Evolutionary conservation across 1,140 invertebrate genomes (phyloP), one percentile per base, ranked within the genome.

Genomic region (Potamilus streckersoni): DNA sequence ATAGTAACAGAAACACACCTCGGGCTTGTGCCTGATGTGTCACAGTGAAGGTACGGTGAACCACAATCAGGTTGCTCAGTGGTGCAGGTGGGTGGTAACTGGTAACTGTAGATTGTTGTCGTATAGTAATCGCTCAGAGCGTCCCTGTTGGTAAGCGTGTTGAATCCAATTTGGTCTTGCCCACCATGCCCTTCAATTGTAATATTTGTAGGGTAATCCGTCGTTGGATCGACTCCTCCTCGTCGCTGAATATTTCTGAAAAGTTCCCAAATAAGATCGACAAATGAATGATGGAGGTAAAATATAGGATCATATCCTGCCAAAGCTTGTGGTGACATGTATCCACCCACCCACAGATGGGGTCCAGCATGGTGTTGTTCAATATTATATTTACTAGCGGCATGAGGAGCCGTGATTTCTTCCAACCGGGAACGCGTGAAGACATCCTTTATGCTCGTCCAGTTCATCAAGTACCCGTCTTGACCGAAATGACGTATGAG

Each of bases 41-140:
- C 77, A 67, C 82, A 84, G 4, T 72, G 57, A 12, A 84, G 56
- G 55, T 80, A 82, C 1, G 67, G 59, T 1, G 84, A 86, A 6
- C 83, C 84, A 73, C 86, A 87, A 58, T 73, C 76, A 14, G 86
- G 82, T 15, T 64, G 72, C 17, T 69, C 31, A 12, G 58, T 56
- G 6, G 82, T 77, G 72, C 86, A 87, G 0, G 79, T 79, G 2
- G 86, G 84, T 13, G 82, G 74, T 17, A 82, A 78, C 27, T 85
- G 79, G 70, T 87, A 87, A 8, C 80, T 81, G 67, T 83, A 86
- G 19, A 83, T 73, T 58, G 80, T 71, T 49, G 79, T 56, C 11
- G 82, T 79, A 55, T 80, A 83, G 49, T 79, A 80, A 71, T 86
- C 79, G 59, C 78, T 81, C 55, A 85, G 76, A 20, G 82, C 83